phyloP scores from a whole-genome alignment of 2,113 vertebrate genomes.

The Urocolius indicus region DNA sequence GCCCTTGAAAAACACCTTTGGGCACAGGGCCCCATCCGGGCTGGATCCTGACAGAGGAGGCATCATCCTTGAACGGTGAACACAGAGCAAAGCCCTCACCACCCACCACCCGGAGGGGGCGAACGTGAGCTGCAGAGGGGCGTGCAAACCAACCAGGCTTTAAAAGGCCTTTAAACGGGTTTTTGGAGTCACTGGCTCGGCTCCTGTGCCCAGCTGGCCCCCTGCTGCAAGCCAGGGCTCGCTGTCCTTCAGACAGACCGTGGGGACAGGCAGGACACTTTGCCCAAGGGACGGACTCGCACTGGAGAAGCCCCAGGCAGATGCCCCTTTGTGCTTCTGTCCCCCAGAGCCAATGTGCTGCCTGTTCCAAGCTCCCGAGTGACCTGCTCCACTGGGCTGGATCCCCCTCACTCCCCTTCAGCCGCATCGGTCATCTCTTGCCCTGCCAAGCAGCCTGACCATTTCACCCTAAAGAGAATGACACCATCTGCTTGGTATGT shows the following conservation, averaged over 20 bases:
- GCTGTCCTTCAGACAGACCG: background rate
- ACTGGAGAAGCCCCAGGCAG: background rate
- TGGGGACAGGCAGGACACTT: background rate
- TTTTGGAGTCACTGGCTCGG: fast-evolving
- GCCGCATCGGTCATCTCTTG: background rate
- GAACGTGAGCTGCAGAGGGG: background rate
- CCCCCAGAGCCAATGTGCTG: background rate
- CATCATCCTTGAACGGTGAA: background rate
- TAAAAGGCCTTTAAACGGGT: background rate
- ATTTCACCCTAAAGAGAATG: background rate
- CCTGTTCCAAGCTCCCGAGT: background rate
- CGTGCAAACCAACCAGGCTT: background rate
- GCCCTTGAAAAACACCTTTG: background rate
- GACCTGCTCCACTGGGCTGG: background rate
- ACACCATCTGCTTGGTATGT: background rate
- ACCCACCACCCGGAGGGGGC: fast-evolving
- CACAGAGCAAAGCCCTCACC: background rate
- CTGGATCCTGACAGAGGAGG: background rate
- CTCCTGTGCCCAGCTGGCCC: too few species aligned
- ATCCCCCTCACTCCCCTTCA: background rate
- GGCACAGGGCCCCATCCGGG: background rate
- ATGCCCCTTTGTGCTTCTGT: background rate
- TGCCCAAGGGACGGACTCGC: background rate
- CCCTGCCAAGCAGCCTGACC: background rate
- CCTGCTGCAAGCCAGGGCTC: fast-evolving